These are phyloP conservation scores for Standfussiana lucernea DNA, from an alignment of 2,888 invertebrate species.

Conservation along the genomic window DNA sequence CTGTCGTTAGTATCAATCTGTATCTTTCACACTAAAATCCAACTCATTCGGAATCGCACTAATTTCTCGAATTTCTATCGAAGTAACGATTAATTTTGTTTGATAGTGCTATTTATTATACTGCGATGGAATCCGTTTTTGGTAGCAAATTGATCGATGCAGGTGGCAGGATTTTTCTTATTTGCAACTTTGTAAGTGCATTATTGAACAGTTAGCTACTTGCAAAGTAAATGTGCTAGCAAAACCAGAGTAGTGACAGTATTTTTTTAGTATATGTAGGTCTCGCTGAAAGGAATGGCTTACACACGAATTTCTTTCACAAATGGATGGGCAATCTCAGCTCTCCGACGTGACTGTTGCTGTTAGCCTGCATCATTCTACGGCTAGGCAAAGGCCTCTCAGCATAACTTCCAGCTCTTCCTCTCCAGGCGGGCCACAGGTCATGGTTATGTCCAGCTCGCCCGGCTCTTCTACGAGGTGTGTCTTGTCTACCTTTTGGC, in stretches of 20 bases:
- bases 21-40: constrained; percentile 62
- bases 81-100: constrained; percentile 57
- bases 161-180: neutral
- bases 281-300: neutral
- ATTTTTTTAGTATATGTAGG: neutral
- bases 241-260: neutral
- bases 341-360: neutral
- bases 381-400: neutral
- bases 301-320: neutral
- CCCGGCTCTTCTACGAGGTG: neutral
- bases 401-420: neutral
- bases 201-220: neutral
- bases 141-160: constrained; percentile 17
- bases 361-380: neutral
- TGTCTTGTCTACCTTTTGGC: neutral
- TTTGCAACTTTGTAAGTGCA: neutral
- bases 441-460: neutral
- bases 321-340: neutral
- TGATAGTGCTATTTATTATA: constrained; percentile 57
- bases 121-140: constrained; percentile 36
- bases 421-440: too few species aligned
- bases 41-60: constrained; percentile 43
- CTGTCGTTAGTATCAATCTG: constrained; percentile 55
- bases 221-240: neutral
- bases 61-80: constrained; percentile 63